Evolutionary conservation across 2,888 invertebrate genomes (phyloP).

Genomic region (Stenodema calcarata): DNA sequence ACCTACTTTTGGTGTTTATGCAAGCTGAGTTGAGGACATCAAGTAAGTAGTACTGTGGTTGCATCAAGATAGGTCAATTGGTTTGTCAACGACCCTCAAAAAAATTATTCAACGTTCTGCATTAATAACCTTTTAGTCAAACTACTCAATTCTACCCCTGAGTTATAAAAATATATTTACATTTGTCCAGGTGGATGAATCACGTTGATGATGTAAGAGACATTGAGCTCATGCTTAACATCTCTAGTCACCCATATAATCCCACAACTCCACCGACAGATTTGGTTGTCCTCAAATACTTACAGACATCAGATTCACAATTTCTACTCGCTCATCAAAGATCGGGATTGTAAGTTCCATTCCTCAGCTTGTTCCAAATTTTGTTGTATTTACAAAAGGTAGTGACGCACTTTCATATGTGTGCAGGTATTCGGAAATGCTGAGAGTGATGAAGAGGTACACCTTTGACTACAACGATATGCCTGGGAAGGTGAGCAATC

Average conservation of each 20-base stretch:
- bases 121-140: neutral
- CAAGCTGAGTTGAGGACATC: neutral
- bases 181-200: conserved; percentile 69
- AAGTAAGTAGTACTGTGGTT: neutral
- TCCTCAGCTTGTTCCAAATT: too few relatives aligned
- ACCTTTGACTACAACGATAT: conserved; percentile 76
- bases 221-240: conserved; percentile 66
- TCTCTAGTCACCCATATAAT: conserved; percentile 44
- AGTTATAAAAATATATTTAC: neutral
- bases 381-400: too few relatives aligned
- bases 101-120: too few relatives aligned
- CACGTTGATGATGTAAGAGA: conserved; percentile 78
- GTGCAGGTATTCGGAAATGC: conserved; percentile 78
- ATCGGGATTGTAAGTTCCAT: conserved; percentile 69
- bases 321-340: conserved; percentile 78
- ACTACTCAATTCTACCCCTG: too few relatives aligned
- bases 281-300: conserved; percentile 71
- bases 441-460: conserved; percentile 83
- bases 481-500: conserved; percentile 62
- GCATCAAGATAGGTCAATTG: too few relatives aligned
- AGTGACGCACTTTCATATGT: too few relatives aligned
- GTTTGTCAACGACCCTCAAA: too few relatives aligned
- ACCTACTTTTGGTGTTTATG: neutral
- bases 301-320: conserved; percentile 66
- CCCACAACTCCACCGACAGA: conserved; percentile 61